Evolutionary conservation across 2,113 vertebrate genomes (phyloP).

Genomic region (Kryptolebias marmoratus): DNA sequence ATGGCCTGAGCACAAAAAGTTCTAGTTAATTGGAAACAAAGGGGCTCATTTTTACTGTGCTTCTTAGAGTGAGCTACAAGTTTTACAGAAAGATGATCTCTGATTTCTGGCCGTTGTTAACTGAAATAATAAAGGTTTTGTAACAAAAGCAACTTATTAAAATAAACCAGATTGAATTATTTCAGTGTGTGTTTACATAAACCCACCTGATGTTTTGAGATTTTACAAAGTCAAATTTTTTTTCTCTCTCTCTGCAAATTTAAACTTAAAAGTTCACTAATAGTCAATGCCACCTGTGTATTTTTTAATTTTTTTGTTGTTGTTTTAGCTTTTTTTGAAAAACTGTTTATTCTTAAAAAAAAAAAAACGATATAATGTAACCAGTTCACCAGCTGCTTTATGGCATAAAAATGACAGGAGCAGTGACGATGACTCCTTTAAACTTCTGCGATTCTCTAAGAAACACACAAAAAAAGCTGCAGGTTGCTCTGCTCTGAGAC

Average conservation of each 20-base stretch:
- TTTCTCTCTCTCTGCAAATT: too few species aligned
- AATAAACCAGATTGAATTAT: background rate
- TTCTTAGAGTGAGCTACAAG: background rate
- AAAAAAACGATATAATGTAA: too few species aligned
- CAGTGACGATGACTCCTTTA: constrained; percentile 23
- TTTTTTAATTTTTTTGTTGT: too few species aligned
- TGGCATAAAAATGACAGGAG: constrained; percentile 35
- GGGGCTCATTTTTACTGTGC: background rate
- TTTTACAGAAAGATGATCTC: background rate
- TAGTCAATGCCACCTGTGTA: too few species aligned
- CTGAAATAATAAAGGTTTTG: background rate
- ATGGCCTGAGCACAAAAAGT: background rate
- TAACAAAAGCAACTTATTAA: background rate
- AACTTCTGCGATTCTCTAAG: constrained; percentile 20
- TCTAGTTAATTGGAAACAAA: background rate
- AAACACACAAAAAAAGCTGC: constrained; percentile 13
- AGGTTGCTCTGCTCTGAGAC: constrained; percentile 7
- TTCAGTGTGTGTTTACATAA: background rate
- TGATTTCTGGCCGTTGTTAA: background rate
- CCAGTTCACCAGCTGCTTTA: constrained; percentile 12
- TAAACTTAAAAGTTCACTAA: too few species aligned
- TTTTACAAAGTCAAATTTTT: background rate
- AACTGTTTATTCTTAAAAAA: too few species aligned
- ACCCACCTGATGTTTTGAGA: background rate
- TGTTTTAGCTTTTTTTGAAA: too few species aligned